Conservation (phyloP, 1,140 invertebrate species). For the Megathymus violae region DNA sequence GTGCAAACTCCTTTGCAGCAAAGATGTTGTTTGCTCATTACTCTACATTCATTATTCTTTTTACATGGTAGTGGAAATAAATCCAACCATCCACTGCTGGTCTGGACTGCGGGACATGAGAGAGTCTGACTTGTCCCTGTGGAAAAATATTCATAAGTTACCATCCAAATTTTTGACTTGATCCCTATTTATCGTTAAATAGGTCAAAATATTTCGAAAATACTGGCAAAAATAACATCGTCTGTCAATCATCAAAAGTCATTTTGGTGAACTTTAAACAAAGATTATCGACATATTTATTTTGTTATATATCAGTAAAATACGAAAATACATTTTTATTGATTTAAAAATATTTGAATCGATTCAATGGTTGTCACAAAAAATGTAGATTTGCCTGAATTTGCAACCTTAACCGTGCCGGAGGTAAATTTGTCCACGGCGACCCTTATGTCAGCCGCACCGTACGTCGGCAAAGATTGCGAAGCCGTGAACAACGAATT, state of each 20-base stretch:
- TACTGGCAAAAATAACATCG: neutral
- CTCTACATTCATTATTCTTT: slow-evolving; percentile 70
- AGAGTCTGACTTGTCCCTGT: slow-evolving; percentile 63
- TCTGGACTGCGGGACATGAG: slow-evolving; percentile 69
- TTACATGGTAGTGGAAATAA: slow-evolving; percentile 78
- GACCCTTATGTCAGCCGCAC: slow-evolving; percentile 90
- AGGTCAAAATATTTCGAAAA: neutral
- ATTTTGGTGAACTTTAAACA: too few species aligned
- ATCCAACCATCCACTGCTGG: slow-evolving; percentile 77
- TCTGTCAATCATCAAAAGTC: neutral
- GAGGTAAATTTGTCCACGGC: slow-evolving; percentile 94
- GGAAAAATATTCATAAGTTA: slow-evolving; percentile 9
- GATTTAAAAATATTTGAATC: slow-evolving; percentile 16
- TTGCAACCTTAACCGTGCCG: slow-evolving; percentile 90
- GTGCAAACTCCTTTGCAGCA: slow-evolving; percentile 80
- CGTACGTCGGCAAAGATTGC: slow-evolving; percentile 95
- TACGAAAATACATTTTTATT: too few species aligned
- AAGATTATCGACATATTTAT: too few species aligned
- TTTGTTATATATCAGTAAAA: too few species aligned
- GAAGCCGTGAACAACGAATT: slow-evolving; percentile 97
- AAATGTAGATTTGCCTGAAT: slow-evolving; percentile 88
- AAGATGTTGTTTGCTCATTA: slow-evolving; percentile 74
- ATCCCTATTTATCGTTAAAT: too few species aligned
- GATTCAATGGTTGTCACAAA: slow-evolving; percentile 87
- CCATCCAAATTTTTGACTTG: too few species aligned